Conservation (phyloP, 2,888 invertebrate species). For the Thymelicus lineola region DNA sequence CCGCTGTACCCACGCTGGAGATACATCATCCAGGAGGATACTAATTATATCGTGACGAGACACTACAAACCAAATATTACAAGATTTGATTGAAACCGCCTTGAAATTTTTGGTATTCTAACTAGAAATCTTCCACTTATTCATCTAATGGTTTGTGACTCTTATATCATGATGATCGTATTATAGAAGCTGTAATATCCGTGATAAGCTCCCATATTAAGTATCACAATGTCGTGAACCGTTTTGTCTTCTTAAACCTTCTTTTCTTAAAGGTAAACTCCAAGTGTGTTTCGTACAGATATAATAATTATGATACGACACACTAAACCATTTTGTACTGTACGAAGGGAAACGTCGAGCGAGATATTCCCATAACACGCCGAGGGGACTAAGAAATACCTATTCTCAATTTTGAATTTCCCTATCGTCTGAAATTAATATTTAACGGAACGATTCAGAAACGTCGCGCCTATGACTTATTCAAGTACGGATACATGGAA, state of each 20-base stretch:
- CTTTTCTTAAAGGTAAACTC: no score
- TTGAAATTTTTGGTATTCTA: not conserved
- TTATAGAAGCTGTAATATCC: no score
- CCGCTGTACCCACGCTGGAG: constrained; percentile 67
- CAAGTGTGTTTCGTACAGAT: no score
- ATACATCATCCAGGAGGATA: constrained; percentile 54
- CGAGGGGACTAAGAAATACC: constrained; percentile 30
- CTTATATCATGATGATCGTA: no score
- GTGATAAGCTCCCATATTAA: no score
- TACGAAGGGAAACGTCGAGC: constrained; percentile 14
- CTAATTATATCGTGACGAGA: constrained; percentile 25
- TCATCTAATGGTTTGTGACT: no score
- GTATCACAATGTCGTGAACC: no score
- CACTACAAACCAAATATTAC: constrained; percentile 19
- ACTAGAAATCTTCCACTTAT: no score
- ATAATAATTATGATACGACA: not conserved
- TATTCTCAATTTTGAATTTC: constrained; percentile 37
- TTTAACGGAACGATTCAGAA: constrained; percentile 65
- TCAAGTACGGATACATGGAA: constrained; percentile 73
- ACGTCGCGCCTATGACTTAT: constrained; percentile 68
- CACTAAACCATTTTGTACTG: constrained; percentile 16
- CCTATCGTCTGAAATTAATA: constrained; percentile 66
- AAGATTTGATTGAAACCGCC: constrained; percentile 3
- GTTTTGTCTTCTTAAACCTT: no score
- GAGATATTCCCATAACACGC: constrained; percentile 26